Conservation (phyloP, 2,113 vertebrate genomes). For the Pomatorhinus ruficollis region DNA sequence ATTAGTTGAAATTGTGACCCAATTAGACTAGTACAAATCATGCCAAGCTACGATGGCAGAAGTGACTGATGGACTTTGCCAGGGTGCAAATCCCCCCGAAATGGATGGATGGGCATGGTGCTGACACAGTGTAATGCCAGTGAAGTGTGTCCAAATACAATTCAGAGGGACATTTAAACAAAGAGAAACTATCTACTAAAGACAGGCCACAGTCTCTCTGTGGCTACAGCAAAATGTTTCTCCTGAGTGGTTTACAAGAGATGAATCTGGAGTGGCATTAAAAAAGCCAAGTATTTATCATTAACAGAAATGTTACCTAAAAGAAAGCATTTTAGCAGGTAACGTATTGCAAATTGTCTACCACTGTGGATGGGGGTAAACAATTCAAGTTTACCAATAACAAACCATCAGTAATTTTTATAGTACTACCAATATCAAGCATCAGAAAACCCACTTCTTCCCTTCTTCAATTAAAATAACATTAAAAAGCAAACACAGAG, state of each 20-base stretch:
- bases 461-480: not conserved
- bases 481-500: not conserved
- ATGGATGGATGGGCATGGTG: not conserved
- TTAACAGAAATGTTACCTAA: not conserved
- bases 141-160: not conserved
- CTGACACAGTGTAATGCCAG: rapidly evolving
- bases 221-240: not conserved
- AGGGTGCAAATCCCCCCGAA: not conserved
- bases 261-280: not conserved
- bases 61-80: not conserved
- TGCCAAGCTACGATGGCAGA: rapidly evolving
- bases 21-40: not conserved
- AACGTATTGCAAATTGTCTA: not conserved
- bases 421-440: not conserved
- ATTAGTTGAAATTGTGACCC: not conserved
- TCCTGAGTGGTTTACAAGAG: not conserved
- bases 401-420: not conserved
- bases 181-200: not conserved
- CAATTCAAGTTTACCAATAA: not conserved
- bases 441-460: not conserved
- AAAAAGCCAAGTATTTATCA: not conserved
- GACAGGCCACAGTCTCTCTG: not conserved
- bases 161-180: not conserved
- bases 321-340: not conserved
- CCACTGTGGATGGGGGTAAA: not conserved